Conservation (phyloP, 2,888 invertebrate species). For the Podabrus alpinus region DNA sequence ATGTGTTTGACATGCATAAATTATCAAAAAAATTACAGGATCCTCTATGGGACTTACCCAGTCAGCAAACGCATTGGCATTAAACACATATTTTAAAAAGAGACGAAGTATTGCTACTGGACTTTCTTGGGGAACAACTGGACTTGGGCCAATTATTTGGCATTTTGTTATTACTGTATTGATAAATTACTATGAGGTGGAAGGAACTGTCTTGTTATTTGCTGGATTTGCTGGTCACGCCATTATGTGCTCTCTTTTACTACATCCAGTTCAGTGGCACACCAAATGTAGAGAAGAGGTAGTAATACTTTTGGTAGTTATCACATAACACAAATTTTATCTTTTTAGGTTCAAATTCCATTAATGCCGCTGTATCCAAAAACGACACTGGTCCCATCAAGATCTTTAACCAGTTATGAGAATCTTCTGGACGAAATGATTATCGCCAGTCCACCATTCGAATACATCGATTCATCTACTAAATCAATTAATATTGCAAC, state of each 20-base stretch:
- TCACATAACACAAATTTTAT: no score
- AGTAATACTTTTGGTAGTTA: background rate
- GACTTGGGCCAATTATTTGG: conserved; percentile 73
- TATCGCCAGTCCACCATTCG: background rate
- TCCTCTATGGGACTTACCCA: conserved; percentile 68
- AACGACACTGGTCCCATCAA: background rate
- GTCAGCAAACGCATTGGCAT: conserved; percentile 70
- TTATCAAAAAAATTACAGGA: conserved; percentile 51
- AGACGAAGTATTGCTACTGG: conserved; percentile 73
- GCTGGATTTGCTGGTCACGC: conserved; percentile 71
- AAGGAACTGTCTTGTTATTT: conserved; percentile 69
- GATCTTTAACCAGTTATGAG: background rate
- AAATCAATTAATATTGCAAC: background rate
- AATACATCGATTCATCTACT: background rate
- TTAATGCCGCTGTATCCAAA: background rate
- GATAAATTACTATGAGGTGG: conserved; percentile 64
- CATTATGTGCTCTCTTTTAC: conserved; percentile 66
- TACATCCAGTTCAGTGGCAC: conserved; percentile 79
- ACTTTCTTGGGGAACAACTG: conserved; percentile 72
- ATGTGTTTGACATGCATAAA: no score
- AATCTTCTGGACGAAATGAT: background rate
- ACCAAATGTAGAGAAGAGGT: conserved; percentile 54
- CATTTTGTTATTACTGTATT: conserved; percentile 71
- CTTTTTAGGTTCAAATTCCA: background rate
- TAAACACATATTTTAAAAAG: conserved; percentile 75